Conservation (phyloP, 2,888 invertebrate genomes). For the Gibbula magus region DNA sequence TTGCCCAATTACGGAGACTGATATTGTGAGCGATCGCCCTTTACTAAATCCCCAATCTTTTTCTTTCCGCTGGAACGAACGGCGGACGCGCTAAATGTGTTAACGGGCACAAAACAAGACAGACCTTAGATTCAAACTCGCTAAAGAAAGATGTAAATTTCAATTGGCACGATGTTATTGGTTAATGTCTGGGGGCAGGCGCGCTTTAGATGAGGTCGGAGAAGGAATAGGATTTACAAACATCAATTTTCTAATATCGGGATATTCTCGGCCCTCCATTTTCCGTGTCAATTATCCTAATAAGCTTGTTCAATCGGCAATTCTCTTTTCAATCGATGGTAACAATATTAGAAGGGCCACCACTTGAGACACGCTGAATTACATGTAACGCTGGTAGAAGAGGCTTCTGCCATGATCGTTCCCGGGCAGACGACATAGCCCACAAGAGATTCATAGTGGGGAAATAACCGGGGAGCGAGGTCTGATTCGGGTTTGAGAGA, state of each 20-base stretch:
- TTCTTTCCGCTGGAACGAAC: not conserved
- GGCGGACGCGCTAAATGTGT: slow-evolving; percentile 9
- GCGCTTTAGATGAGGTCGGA: not conserved
- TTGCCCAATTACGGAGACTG: slow-evolving; percentile 14
- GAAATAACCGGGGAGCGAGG: not conserved
- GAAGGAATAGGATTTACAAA: slow-evolving; percentile 28
- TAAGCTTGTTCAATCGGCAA: slow-evolving; percentile 41
- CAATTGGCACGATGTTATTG: slow-evolving; percentile 19
- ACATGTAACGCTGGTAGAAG: not conserved
- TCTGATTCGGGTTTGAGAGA: slow-evolving; percentile 4
- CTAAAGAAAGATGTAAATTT: slow-evolving; percentile 19
- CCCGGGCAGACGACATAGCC: slow-evolving; percentile 1
- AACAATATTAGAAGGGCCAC: slow-evolving; percentile 30
- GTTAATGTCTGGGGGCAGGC: slow-evolving; percentile 23
- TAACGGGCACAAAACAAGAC: slow-evolving; percentile 4
- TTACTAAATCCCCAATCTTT: not conserved
- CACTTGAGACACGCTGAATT: slow-evolving; percentile 9
- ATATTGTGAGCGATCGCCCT: slow-evolving; percentile 24
- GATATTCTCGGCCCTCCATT: slow-evolving; percentile 38
- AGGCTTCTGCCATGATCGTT: not conserved
- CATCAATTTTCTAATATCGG: slow-evolving; percentile 33
- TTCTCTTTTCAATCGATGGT: slow-evolving; percentile 28
- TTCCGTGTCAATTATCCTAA: slow-evolving; percentile 40
- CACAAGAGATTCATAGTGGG: slow-evolving; percentile 11
- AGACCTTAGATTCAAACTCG: not conserved